Percentiles rank a stretch among this genome's conserved stretches.
Conservation (phyloP, 2,113 vertebrate species). For the Tylochromis polylepis region DNA sequence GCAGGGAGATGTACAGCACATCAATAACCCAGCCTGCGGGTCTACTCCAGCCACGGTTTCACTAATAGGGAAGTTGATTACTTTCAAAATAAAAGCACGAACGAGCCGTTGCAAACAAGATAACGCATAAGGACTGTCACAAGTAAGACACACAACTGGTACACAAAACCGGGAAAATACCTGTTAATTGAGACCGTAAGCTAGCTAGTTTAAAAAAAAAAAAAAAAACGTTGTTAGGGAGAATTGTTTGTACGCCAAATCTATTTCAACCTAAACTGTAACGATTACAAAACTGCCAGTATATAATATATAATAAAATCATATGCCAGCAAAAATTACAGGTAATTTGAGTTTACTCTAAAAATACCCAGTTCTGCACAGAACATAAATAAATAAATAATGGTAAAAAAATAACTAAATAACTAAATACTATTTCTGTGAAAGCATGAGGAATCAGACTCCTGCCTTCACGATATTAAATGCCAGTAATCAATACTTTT, state of each 20-base stretch:
- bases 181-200: background rate
- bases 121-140: background rate
- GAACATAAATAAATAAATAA: background rate
- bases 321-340: background rate
- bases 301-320: background rate
- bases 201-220: background rate
- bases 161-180: background rate
- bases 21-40: background rate
- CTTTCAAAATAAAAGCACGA: conserved; percentile 32
- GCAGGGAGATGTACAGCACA: background rate
- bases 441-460: background rate
- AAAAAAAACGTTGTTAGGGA: background rate
- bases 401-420: background rate
- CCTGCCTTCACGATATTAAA: background rate
- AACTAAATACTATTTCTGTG: background rate
- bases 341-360: background rate
- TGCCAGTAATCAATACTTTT: background rate
- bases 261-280: background rate
- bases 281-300: background rate
- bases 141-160: background rate
- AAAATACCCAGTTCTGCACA: background rate
- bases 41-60: background rate
- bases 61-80: background rate
- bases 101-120: background rate
- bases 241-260: background rate